Base-by-base conservation (phyloP, 2,113 vertebrate species). In the Archocentrus centrarchus region DNA sequence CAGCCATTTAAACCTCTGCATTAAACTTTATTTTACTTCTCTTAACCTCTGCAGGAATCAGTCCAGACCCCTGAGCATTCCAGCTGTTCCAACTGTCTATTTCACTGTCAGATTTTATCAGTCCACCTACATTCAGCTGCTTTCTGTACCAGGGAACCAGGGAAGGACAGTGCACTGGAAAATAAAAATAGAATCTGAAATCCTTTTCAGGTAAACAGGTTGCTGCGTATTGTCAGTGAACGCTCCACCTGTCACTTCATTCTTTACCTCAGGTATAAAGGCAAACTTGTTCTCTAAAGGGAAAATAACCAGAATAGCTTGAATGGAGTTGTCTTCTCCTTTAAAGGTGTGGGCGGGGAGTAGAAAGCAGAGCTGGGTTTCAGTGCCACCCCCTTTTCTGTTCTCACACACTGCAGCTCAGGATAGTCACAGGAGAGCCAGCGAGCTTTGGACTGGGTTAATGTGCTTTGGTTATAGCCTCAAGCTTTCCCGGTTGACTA, bases 271-370 rank as follows among this genome's bases (percentile, higher is more conserved):
- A 30, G 75, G 55, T n/a, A 44, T 60, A 41, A 83, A 84, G 78
- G 62, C 35, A 30, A 41, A 66, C 44, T 63, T 86, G 27, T 75
- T 73, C 47, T 59, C 24, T 41, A 27, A 81, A 14, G 14, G 44
- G 75, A 81, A 83, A 77, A 75, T 50, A 84, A 90, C 76, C 77
- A 84, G 86, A 80, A 57, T 27, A 68, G 83, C 58, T 82, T 85
- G 50, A 90, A 90, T 68, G 68, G 75, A 90, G 78, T 53, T 2
- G 17, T 70, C 32, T 86, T 89, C 70, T 90, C 92, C 88, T 92
- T 93, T 92, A 91, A 93, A 90, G 90, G 81, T 76, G 81, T 91
- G 92, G 93, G 92, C 24, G 90, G 88, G 81, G 55, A 82, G 61
- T 15, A 27, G 68, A 22, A 60, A 62, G 82, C 57, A 60, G 88